phyloP scores from a whole-genome alignment of 2,888 invertebrate species.

The Endotricha flammealis region DNA sequence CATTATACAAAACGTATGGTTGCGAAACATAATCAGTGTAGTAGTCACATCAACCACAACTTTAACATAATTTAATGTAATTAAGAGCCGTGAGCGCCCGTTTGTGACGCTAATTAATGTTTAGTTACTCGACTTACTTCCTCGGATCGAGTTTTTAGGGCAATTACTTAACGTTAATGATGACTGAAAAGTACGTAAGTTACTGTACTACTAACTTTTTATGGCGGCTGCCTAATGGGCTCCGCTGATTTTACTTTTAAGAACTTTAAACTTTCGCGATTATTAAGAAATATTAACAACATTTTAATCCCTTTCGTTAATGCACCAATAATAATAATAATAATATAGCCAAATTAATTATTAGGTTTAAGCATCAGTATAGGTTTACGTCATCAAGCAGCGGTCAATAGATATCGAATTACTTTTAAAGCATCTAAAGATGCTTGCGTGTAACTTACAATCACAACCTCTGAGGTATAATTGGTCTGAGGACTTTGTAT shows the following conservation, averaged over 20 bases:
- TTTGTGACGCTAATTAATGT: constrained; percentile 36
- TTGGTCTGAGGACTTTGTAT: too few species aligned
- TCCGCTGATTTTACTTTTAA: not conserved
- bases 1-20: not conserved
- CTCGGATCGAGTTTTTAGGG: constrained; percentile 4
- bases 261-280: not conserved
- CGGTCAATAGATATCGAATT: too few species aligned
- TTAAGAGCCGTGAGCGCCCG: constrained; percentile 15
- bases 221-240: constrained; percentile 4
- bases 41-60: constrained; percentile 11
- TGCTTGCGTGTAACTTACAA: too few species aligned
- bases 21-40: constrained; percentile 8
- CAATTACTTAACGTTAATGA: constrained; percentile 6
- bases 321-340: too few species aligned
- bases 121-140: constrained; percentile 17
- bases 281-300: not conserved
- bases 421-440: too few species aligned
- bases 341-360: too few species aligned
- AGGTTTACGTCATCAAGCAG: too few species aligned
- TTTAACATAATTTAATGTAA: constrained; percentile 22
- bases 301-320: not conserved
- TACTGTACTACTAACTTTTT: constrained; percentile 3
- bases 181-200: constrained; percentile 4
- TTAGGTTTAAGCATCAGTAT: too few species aligned
- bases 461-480: too few species aligned